phyloP scores from a whole-genome alignment of 2,797 vertebrate species.

The Intellagama lesueurii region DNA sequence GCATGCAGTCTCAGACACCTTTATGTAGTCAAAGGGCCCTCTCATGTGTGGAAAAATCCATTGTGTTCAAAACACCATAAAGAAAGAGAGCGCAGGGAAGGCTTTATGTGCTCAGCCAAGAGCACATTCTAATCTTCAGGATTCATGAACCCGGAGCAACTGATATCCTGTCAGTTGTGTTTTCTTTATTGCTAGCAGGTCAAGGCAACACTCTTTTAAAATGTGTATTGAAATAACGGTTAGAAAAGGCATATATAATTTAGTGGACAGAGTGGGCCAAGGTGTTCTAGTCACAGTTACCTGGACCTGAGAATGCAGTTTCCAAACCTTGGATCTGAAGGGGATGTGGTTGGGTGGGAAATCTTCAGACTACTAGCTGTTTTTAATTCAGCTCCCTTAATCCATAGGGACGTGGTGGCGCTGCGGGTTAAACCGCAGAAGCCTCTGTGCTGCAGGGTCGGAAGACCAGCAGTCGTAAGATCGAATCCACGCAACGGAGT shows the following conservation, averaged over 20 bases:
- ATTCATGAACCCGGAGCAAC: not conserved
- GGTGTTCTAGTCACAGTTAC: not conserved
- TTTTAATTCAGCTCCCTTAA: too few relatives aligned
- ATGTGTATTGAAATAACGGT: not conserved
- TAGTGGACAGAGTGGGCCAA: not conserved
- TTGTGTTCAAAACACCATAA: constrained; percentile 8
- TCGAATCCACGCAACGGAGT: too few relatives aligned
- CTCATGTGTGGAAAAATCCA: not conserved
- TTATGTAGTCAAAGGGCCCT: not conserved
- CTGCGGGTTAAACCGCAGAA: too few relatives aligned
- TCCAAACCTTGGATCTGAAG: not conserved
- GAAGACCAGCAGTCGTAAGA: too few relatives aligned
- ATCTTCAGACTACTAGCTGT: too few relatives aligned
- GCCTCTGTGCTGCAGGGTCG: too few relatives aligned
- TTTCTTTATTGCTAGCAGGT: not conserved
- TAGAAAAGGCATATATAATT: not conserved
- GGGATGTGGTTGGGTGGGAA: too few relatives aligned
- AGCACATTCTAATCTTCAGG: not conserved
- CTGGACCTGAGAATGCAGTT: not conserved
- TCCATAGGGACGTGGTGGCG: too few relatives aligned
- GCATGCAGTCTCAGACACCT: not conserved
- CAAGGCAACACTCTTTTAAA: not conserved
- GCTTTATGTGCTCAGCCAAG: not conserved
- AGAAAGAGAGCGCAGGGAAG: not conserved
- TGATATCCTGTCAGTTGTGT: not conserved